Conservation (phyloP, 2,888 invertebrate genomes). For the Belgica antarctica region DNA sequence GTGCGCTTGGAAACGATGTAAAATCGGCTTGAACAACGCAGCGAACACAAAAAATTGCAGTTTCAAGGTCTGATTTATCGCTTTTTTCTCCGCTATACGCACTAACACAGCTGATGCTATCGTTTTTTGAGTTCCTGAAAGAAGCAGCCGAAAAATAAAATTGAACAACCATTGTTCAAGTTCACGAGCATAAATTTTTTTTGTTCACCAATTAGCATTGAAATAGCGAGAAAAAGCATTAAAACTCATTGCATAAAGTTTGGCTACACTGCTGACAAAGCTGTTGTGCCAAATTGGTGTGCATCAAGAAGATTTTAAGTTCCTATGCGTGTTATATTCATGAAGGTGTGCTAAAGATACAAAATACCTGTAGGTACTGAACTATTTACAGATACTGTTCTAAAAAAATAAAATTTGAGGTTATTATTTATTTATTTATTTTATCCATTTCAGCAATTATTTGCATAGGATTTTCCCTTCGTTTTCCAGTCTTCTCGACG, state of each 20-base stretch:
- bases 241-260: background rate
- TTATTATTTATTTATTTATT: too few species aligned
- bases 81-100: too few species aligned
- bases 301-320: background rate
- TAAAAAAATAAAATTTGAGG: too few species aligned
- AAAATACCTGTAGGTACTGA: too few species aligned
- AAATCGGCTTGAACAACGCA: conserved; percentile 22
- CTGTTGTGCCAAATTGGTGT: background rate
- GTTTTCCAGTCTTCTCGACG: too few species aligned
- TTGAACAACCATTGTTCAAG: conserved; percentile 37
- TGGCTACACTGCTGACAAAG: conserved; percentile 1
- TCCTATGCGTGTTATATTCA: too few species aligned
- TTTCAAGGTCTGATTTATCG: conserved; percentile 41
- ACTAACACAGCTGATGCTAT: background rate
- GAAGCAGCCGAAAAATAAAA: conserved; percentile 12
- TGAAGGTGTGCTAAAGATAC: too few species aligned
- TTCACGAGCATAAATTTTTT: conserved; percentile 37
- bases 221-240: conserved; percentile 11
- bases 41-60: conserved; percentile 34
- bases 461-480: too few species aligned
- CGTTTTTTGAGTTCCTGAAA: conserved; percentile 23
- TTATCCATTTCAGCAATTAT: too few species aligned
- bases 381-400: too few species aligned
- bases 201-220: conserved; percentile 28
- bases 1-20: background rate